Evolutionary conservation across 1,140 invertebrate genomes (phyloP), one percentile per base, ranked within the genome.

Genomic region (Aphaenogaster floridana): DNA sequence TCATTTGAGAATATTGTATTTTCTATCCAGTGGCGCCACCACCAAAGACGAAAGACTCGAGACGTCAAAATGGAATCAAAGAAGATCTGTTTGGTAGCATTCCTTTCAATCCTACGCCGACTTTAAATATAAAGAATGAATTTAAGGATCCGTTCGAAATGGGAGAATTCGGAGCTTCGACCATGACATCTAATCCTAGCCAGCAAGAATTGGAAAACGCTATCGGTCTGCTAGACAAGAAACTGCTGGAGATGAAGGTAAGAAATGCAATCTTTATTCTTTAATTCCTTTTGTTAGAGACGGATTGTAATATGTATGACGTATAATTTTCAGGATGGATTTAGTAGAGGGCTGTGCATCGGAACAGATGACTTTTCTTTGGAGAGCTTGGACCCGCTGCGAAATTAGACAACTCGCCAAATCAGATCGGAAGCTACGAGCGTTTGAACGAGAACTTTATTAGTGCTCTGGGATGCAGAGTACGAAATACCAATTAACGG

Each of bases 291-390:
- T 5, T 50, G 28, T 36, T 21, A 0, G 21, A 52, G 28, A 11
- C 13, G 3, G 1, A 13, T 86, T 61, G 17, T 71, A 28, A 68
- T 9, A 42, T 13, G 9, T 15, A 13, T 13, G 2, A 52, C 9
- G 45, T 94, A 50, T 64, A 94, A 93, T 92, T 93, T 96, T 96
- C 95, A 98, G 97, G 97, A 97, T 95, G 98, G 98, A 78, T 98
- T 98, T 94, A 98, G 97, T 95, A 96, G 97, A 95, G 98, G 97
- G 66, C 95, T 98, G 50, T 96, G 97, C 9, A 97, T 98, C 92
- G 97, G 97, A 59, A 97, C 97, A 86, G 98, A 98, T 93, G 98
- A 98, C 95, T 98, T 98, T 93, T 97, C 97, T n/a, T 93, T 98
- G 89, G 98, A 98, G 94, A 98, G 97, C 94, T 96, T 98, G 91